Base-by-base conservation (phyloP, 2,888 invertebrate species). In the Thereva unica region DNA sequence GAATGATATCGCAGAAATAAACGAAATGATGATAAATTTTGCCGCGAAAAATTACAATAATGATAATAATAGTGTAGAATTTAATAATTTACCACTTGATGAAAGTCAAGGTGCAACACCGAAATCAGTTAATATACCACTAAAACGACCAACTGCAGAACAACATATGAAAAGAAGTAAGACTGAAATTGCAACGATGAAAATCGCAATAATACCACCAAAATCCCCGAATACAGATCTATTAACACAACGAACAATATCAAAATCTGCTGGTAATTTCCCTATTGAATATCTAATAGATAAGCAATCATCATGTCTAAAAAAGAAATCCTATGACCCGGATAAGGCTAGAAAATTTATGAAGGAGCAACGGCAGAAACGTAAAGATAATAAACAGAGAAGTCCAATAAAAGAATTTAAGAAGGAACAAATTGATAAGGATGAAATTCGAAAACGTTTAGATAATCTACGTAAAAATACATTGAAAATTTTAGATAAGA, bases 301-400 rank as follows among this genome's bases (percentile, higher is more conserved):
- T 4, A 35, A 44, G 8, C 37, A 23, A 23, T 23, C 23, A 23
- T 2, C 23, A 23, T 23, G 23, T 23, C 23, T 12, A 8, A 77
- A 73, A 72, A 71, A 74, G 44, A 74, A 75, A 68, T 70, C 73
- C 66, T 86, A 86, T 72, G 82, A 85, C 76, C 78, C 81, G 1
- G 82, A 83, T 61, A 82, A 83, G 71, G 82, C 85, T 1, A 77
- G 84, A 4, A 82, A 83, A 69, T 87, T 82, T 74, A 86, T 87
- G 71, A 82, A 82, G 70, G 83, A 83, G 71, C 85, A 86, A 74
- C 83, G 80, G 71, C 82, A 82, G 66, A 83, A 84, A 72, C 76
- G 85, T 7, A 75, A 78, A 49, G 12, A n/a, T n/a, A n/a, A n/a
- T n/a, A n/a, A 35, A 4, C 4, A 12, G n/a, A 10, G 23, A 40